Conservation (phyloP, 1,140 invertebrate genomes). For the Bombus pyrosoma region DNA sequence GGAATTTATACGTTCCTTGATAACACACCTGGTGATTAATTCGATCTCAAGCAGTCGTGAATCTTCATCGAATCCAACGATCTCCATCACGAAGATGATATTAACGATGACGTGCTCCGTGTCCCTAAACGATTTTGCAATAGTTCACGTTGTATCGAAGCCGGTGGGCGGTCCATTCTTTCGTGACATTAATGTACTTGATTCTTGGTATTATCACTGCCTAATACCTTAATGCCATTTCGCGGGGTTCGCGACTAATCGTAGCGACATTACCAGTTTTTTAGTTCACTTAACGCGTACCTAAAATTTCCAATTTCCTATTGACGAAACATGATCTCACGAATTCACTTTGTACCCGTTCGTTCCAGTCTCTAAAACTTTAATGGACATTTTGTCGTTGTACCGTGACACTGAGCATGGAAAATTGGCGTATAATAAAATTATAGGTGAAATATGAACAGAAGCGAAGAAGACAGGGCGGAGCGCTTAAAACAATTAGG, state of each 20-base stretch:
- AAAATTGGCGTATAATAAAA: background rate
- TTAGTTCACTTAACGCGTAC: background rate
- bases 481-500: background rate
- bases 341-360: too few relatives aligned
- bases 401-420: background rate
- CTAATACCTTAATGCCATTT: constrained; percentile 23
- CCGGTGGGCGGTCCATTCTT: constrained; percentile 41
- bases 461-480: background rate
- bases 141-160: constrained; percentile 34
- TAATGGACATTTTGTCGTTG: background rate
- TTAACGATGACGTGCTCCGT: constrained; percentile 22
- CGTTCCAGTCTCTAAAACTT: background rate
- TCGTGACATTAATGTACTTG: constrained; percentile 42
- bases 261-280: background rate
- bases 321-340: background rate
- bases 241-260: background rate
- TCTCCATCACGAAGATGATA: constrained; percentile 41
- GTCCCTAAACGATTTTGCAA: constrained; percentile 40
- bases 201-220: constrained; percentile 13
- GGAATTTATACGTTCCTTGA: background rate
- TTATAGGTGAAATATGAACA: background rate
- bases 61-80: constrained; percentile 11
- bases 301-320: background rate
- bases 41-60: background rate
- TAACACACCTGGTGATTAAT: constrained; percentile 14